Conservation (phyloP, 2,113 vertebrate genomes). For the Dolichotis patagonum region DNA sequence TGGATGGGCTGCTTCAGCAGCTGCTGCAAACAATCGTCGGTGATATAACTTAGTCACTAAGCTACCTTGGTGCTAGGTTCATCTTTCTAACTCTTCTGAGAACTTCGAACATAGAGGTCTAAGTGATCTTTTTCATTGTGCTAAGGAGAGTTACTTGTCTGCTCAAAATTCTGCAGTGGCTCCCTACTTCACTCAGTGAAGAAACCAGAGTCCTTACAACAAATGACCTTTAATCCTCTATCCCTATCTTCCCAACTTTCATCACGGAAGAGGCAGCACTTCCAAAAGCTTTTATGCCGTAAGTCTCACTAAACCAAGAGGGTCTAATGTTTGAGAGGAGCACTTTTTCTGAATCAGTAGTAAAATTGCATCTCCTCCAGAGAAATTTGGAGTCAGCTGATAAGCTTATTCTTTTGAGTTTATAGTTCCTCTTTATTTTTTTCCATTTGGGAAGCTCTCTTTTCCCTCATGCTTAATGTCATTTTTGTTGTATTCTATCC, state of each 20-base stretch:
- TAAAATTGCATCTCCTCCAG: neutral
- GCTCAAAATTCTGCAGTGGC: neutral
- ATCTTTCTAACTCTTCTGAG: neutral
- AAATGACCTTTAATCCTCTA: neutral
- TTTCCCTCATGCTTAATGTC: neutral
- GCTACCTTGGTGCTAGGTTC: neutral
- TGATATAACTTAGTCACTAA: neutral
- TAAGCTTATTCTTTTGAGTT: neutral
- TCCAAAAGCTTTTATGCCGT: neutral
- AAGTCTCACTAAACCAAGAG: neutral
- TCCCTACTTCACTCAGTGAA: neutral
- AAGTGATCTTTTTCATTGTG: neutral
- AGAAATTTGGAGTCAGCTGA: neutral
- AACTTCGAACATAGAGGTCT: neutral
- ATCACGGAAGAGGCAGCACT: neutral
- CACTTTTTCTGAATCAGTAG: neutral
- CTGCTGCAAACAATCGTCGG: neutral
- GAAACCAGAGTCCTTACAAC: neutral
- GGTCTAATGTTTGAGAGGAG: neutral
- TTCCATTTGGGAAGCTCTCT: neutral
- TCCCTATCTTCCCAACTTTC: rapidly evolving
- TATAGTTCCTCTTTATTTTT: neutral
- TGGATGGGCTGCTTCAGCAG: neutral
- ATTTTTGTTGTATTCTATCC: constrained; percentile 33
- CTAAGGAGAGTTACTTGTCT: neutral